phyloP scores from a whole-genome alignment of 1,140 invertebrate genomes.

The Hypothenemus hampei region DNA sequence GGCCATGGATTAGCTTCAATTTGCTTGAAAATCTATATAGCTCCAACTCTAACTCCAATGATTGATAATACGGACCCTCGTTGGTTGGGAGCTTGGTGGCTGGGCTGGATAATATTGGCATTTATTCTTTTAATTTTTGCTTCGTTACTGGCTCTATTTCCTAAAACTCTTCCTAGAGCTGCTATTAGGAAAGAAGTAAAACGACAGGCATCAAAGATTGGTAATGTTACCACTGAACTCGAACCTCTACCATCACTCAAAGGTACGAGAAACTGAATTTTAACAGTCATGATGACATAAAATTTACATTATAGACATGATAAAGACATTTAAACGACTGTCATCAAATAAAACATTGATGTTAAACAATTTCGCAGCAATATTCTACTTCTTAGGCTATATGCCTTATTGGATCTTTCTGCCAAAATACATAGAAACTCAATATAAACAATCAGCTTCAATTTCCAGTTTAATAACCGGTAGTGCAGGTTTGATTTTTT shows the following conservation, averaged over 20 bases:
- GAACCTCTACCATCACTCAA: constrained; percentile 42
- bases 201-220: constrained; percentile 43
- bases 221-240: constrained; percentile 35
- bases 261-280: constrained; percentile 31
- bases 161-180: constrained; percentile 59
- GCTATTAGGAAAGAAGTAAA: constrained; percentile 51
- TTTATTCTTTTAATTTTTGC: constrained; percentile 57
- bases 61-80: constrained; percentile 64
- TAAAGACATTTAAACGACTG: constrained; percentile 57
- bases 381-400: constrained; percentile 67
- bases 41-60: constrained; percentile 61
- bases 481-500: constrained; percentile 64
- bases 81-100: constrained; percentile 76
- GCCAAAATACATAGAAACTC: constrained; percentile 72
- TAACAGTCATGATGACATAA: background rate
- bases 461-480: constrained; percentile 65
- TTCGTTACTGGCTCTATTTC: constrained; percentile 60
- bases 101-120: constrained; percentile 71
- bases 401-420: constrained; percentile 72
- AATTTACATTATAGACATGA: constrained; percentile 54
- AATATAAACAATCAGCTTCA: constrained; percentile 67
- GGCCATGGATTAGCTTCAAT: constrained; percentile 67
- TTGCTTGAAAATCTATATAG: constrained; percentile 64
- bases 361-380: constrained; percentile 61
- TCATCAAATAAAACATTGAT: constrained; percentile 61